Base-by-base conservation (phyloP, 2,888 invertebrate species). In the Liposcelis brunnea region DNA sequence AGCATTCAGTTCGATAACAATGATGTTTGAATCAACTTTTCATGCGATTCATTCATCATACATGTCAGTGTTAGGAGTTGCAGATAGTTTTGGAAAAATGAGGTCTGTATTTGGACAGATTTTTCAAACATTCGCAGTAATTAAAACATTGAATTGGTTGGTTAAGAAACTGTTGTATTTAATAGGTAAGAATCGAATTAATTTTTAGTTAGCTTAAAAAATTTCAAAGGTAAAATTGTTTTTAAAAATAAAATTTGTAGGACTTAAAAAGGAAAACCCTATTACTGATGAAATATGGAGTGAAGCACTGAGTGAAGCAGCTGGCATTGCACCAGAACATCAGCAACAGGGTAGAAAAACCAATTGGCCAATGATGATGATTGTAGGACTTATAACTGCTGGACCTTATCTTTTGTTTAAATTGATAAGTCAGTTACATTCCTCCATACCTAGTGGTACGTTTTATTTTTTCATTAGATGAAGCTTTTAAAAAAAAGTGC, bases 11-110 rank as follows among this genome's bases (percentile, higher is more conserved):
- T 93, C 95, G 44, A 77, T 97, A 2, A 86, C 93, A 2, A 86
- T 91, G 75, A 93, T 97, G 90, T 63, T 97, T 46, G 95, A 95
- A 58, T 94, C 93, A 16, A 94, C 95, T 37, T 94, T 91, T 62
- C 85, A 86, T 59, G 94, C 95, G 2, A 74, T 97, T 57, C 89
- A 91, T 15, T 93, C 85, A 61, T 94, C 95, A 0, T 97, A 95
- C 60, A 73, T 87, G 55, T 95, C 97, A 44, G 86, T 97, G 51
- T 68, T 97, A 43, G 90, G 93, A 48, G 93, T 97, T 2, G 94
- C 94, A 6, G 94, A 97, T 52, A 94, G 95, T 64, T 83, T 97
- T 59, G 82, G 86, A 2, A 71, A 84, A 40, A 65, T 95, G 48
- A 72, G 84, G 49, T 74, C 78, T 2, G 77, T 91, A 54, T 80